Base-by-base conservation (phyloP, 2,113 vertebrate species). In the Arvicanthis niloticus region DNA sequence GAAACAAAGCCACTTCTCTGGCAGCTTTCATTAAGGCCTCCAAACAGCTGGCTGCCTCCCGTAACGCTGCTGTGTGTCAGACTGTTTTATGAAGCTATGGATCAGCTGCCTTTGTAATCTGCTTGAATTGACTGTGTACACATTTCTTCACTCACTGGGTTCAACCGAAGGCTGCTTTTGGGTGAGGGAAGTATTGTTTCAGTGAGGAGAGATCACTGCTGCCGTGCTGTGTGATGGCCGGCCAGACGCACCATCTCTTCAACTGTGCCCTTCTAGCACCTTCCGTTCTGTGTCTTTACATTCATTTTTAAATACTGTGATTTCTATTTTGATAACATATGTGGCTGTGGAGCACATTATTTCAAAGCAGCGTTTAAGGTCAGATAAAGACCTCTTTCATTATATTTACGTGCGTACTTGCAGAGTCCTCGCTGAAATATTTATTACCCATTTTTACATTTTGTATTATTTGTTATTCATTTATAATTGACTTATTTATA, bases 1-100 rank as follows among this genome's bases (percentile, higher is more conserved):
- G 95, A 96, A 97, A 34, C 91, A 85, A 97, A 97, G 75, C 42
- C 65, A 92, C 87, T 73, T 93, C 76, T 81, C 84, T 93, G 90
- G 89, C 56, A 76, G 89, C 94, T 97, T 97, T 96, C 87, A 95
- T 96, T 90, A 92, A 45, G 78, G 58, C 42, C 42, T 88, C 42
- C 73, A 60, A 78, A 94, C 81, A 97, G 42, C 91, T 97, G 95
- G 87, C 91, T 90, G 68, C 93, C 73, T 96, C 80, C 68, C 75
- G 76, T 80, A 89, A 93, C 56, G 31, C 70, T 88, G 29, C 40
- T 31, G 60, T 65, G 82, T 85, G 89, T 65, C 82, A 89, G 86
- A 89, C 92, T 92, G 95, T 93, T 89, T 87, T 93, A 73, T 94
- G 89, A 97, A 96, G 65, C 70, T 17, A 1, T 40, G 81, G 48